Conservation (phyloP, 2,113 vertebrate species). For the Melanocharis versteri region DNA sequence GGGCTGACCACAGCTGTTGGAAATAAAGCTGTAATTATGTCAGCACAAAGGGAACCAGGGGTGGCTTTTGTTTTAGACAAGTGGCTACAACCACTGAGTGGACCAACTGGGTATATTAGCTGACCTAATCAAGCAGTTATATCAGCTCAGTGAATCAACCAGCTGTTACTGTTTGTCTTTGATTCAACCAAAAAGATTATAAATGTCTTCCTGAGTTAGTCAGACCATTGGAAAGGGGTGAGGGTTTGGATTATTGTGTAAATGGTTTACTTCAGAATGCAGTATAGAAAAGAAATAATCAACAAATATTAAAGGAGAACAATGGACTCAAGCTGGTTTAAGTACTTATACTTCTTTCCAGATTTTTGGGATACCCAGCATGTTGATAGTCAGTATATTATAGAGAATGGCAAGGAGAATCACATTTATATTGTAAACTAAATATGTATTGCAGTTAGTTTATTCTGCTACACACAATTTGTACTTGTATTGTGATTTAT, state of each 20-base stretch:
- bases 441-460: not conserved
- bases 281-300: not conserved
- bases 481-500: not conserved
- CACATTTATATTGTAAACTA: not conserved
- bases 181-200: not conserved
- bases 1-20: not conserved
- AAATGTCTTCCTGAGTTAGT: not conserved
- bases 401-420: not conserved
- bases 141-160: not conserved
- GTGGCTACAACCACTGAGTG: not conserved
- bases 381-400: not conserved
- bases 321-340: not conserved
- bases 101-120: not conserved
- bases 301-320: not conserved
- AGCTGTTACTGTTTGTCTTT: not conserved
- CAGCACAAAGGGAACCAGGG: rapidly evolving
- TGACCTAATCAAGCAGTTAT: not conserved
- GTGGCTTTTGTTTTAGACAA: not conserved
- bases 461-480: not conserved
- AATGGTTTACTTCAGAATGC: not conserved
- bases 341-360: not conserved
- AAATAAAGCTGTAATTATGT: not conserved
- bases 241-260: rapidly evolving
- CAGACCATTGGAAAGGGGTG: not conserved
- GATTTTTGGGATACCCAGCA: not conserved